A percentile compares a stretch with the other conserved stretches of the same genome.
Conservation (phyloP, 1,140 invertebrate genomes). For the Chrysomallon squamiferum region DNA sequence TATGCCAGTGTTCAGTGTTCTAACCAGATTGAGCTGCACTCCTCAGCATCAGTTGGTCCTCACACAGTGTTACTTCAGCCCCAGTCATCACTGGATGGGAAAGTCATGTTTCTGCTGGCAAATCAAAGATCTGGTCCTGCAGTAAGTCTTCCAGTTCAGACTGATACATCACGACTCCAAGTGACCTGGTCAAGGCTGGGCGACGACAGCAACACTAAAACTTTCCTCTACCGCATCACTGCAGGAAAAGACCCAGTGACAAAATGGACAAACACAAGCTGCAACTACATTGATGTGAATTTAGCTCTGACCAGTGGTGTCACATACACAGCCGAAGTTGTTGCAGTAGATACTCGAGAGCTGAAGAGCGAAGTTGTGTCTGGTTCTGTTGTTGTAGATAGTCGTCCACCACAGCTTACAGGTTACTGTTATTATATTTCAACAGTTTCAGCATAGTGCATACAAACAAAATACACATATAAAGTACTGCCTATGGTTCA, state of each 20-base stretch:
- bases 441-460: too few relatives aligned
- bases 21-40: too few relatives aligned
- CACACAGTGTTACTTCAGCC: too few relatives aligned
- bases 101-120: background rate
- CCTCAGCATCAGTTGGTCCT: too few relatives aligned
- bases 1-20: too few relatives aligned
- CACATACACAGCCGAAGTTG: background rate
- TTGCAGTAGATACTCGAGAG: slow-evolving; percentile 1
- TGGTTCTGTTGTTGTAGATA: slow-evolving; percentile 2
- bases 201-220: background rate
- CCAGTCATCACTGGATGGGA: background rate
- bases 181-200: background rate
- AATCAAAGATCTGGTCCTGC: background rate
- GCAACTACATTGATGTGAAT: background rate
- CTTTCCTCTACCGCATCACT: background rate
- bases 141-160: slow-evolving; percentile 1
- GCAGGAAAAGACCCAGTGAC: background rate
- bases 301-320: background rate
- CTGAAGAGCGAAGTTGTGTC: slow-evolving; percentile 4
- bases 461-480: too few relatives aligned
- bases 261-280: background rate
- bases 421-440: too few relatives aligned
- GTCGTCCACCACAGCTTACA: slow-evolving; percentile 4
- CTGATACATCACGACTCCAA: background rate
- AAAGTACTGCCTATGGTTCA: too few relatives aligned